Base-by-base conservation (phyloP, 2,797 vertebrate genomes). In the Luscinia luscinia region DNA sequence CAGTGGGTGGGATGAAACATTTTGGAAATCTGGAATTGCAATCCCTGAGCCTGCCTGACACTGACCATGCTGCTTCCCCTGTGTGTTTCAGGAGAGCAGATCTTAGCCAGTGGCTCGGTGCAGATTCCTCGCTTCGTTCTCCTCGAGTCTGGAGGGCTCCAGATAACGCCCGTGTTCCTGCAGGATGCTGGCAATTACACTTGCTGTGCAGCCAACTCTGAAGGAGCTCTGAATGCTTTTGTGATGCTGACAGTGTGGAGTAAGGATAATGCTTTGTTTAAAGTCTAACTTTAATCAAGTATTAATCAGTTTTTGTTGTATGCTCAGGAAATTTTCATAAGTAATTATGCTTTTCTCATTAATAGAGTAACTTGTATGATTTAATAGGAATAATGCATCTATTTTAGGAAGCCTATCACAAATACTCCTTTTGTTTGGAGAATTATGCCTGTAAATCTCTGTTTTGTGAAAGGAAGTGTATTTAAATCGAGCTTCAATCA, bases 211-310 rank as follows among this genome's bases (percentile, higher is more conserved):
- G 97, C 97, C 92, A 99, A 99, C 97, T 96, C 98, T 0, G 98
- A 98, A 90, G 99, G 98, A 74, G 95, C 96, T 51, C 97, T 99
- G 93, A 98, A 98, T 6, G 95, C 98, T 23, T 98, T 98, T 0
- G 98, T 98, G 36, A 84, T 66, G 4, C 98, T 99, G 93, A 99
- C 98, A 3, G 98, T 99, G 80, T 99, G 98, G 99, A 99, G 99
- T 99, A 98, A 99, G 99, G 84, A 84, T 91, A 83, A 12, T 20
- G 8, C 85, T 87, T 97, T 94, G 45, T 76, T 46, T 58, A 45
- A 91, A 67, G 15, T 54, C 64, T 92, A 51, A 85, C 54, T 68
- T 92, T 96, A 91, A 95, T 84, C 76, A 81, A 30, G 40, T 86
- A 59, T 90, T 94, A 93, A 92, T 91, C 83, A 41, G 49, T 11